A percentile compares a stretch with the other conserved stretches of the same genome.
Conservation (phyloP, 2,113 vertebrate species). For the Mesocricetus auratus region DNA sequence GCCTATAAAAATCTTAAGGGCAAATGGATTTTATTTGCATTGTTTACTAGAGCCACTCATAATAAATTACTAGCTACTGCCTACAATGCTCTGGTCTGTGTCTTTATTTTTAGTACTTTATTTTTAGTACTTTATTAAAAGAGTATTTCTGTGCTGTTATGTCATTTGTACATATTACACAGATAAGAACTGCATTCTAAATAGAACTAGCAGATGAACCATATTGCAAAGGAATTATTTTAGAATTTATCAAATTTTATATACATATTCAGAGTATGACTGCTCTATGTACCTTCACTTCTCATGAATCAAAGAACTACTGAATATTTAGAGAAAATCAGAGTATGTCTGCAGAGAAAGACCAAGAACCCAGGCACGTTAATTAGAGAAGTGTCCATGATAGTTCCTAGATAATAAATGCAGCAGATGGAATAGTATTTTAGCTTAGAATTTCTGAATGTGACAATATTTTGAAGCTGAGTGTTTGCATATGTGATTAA, state of each 20-base stretch:
- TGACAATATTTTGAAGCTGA: not conserved
- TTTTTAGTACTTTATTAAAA: not conserved
- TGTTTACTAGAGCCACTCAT: not conserved
- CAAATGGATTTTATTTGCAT: not conserved
- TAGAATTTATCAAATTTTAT: not conserved
- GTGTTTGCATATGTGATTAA: not conserved
- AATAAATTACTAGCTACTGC: not conserved
- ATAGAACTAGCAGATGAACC: not conserved
- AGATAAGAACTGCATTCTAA: not conserved
- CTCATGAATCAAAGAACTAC: not conserved
- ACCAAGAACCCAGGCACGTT: not conserved
- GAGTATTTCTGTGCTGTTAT: not conserved
- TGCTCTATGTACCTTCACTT: not conserved
- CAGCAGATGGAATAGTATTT: not conserved
- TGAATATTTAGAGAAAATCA: not conserved
- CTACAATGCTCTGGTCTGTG: not conserved
- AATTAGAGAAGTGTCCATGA: too few relatives aligned
- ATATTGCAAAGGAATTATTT: slow-evolving; percentile 29
- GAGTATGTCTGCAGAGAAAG: not conserved
- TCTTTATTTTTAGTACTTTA: not conserved
- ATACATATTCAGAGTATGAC: not conserved
- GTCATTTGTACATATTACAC: not conserved
- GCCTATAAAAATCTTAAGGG: not conserved
- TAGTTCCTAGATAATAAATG: not conserved
- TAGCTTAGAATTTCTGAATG: not conserved